Evolutionary conservation across 2,888 invertebrate species (phyloP), one percentile per base, ranked within the genome.

Genomic region (Clanis bilineata): DNA sequence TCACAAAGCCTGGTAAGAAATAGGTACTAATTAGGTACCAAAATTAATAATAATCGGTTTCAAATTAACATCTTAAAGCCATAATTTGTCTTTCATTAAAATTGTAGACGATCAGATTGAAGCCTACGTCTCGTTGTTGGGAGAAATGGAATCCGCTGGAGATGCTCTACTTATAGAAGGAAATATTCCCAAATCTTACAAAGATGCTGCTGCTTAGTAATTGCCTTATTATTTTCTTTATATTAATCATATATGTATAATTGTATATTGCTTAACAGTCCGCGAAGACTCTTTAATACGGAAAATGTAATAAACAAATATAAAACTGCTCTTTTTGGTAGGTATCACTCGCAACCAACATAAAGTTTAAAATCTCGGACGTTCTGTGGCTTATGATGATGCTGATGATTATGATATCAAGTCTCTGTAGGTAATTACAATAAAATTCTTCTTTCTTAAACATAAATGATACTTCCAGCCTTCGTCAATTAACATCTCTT

Each of bases 191-290:
- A 90, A 86, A 66, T 77, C 88, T 1, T 78, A 74, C 57, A 82
- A 83, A 57, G 86, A 86, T 22, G 73, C 84, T 0, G 86, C 89
- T 0, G 68, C 73, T 41, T 89, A 88, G 90, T 91, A 62, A 83
- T 83, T 74, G 58, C 21, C 10, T 44, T n/a, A 3, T 4, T 9
- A 3, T 5, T n/a, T 12, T n/a, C n/a, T n/a, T n/a, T n/a, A n/a
- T n/a, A n/a, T n/a, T n/a, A n/a, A n/a, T n/a, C n/a, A n/a, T n/a
- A n/a, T n/a, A n/a, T n/a, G n/a, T n/a, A n/a, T n/a, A n/a, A n/a
- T n/a, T n/a, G n/a, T n/a, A n/a, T n/a, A n/a, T n/a, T n/a, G n/a
- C n/a, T n/a, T n/a, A n/a, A n/a, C n/a, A n/a, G n/a, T n/a, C n/a
- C n/a, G n/a, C n/a, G n/a, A n/a, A n/a, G n/a, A n/a, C n/a, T n/a